A percentile compares a stretch with the other conserved stretches of the same genome.
Conservation (phyloP, 2,888 invertebrate species). For the Vandiemenella viatica region DNA sequence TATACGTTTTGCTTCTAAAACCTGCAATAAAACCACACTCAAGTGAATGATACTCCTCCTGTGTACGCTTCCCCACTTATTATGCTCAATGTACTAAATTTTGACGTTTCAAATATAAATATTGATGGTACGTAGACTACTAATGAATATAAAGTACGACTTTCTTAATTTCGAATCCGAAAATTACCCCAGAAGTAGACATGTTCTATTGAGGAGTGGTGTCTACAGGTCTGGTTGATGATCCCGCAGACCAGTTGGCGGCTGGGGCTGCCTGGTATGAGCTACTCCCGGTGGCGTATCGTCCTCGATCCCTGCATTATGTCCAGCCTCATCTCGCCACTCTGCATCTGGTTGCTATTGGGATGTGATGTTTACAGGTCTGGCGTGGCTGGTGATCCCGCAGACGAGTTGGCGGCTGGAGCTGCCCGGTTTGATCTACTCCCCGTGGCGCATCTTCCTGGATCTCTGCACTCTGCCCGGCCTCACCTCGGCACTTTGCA, state of each 20-base stretch:
- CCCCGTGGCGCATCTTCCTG: slow-evolving; percentile 27
- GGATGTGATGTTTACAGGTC: slow-evolving; percentile 12
- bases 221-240: slow-evolving; percentile 21
- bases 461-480: slow-evolving; percentile 26
- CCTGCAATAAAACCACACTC: too few relatives aligned
- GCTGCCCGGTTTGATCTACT: slow-evolving; percentile 18
- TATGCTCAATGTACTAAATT: too few relatives aligned
- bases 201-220: too few relatives aligned
- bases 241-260: slow-evolving; percentile 25
- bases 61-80: too few relatives aligned
- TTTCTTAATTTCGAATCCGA: too few relatives aligned
- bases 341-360: slow-evolving; percentile 19
- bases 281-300: slow-evolving; percentile 26
- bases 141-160: too few relatives aligned
- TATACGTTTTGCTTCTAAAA: too few relatives aligned
- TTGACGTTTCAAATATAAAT: too few relatives aligned
- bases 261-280: slow-evolving; percentile 10
- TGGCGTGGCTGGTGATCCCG: slow-evolving; percentile 27
- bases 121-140: too few relatives aligned
- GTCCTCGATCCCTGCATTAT: slow-evolving; percentile 26
- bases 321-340: slow-evolving; percentile 24
- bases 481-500: slow-evolving; percentile 22
- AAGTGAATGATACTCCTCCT: too few relatives aligned
- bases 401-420: slow-evolving; percentile 22
- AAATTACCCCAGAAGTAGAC: too few relatives aligned